These are phyloP conservation scores for Procapra przewalskii DNA, from an alignment of 2,113 vertebrate genomes.

Conservation along the genomic window DNA sequence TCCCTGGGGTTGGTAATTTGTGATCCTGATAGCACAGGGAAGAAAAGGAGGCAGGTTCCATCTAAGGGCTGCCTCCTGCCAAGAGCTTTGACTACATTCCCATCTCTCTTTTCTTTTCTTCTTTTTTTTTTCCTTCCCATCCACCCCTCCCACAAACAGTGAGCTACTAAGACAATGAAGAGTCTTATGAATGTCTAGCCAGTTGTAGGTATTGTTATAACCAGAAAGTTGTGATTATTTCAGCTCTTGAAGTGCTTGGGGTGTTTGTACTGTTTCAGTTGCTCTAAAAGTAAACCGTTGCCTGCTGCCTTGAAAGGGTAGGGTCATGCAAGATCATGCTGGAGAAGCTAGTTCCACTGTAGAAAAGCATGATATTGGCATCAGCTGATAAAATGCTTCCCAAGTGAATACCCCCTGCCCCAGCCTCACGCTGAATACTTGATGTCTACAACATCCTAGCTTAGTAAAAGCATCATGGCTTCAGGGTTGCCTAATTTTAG, in stretches of 20 bases:
- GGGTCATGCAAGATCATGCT: neutral
- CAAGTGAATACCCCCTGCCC: neutral
- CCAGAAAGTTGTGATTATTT: constrained; percentile 16
- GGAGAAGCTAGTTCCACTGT: neutral
- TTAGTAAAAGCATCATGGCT: neutral
- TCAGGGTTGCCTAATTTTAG: neutral
- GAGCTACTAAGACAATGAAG: neutral
- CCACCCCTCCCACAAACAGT: neutral
- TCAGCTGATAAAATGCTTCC: neutral
- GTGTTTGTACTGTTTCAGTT: neutral
- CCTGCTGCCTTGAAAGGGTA: neutral
- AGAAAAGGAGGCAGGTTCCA: neutral
- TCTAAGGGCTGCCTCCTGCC: constrained; percentile 1
- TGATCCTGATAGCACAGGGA: constrained; percentile 11
- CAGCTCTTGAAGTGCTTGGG: neutral
- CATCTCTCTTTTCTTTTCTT: neutral
- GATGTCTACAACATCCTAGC: neutral
- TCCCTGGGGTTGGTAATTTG: constrained; percentile 42
- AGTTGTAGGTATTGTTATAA: neutral
- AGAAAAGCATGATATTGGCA: neutral
- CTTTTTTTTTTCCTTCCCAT: neutral
- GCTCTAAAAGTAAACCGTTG: neutral
- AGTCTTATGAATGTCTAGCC: neutral
- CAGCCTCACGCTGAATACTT: neutral
- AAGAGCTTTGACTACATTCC: neutral